Base-by-base conservation (phyloP, 2,113 vertebrate species). In the Brevimyrus niger region DNA sequence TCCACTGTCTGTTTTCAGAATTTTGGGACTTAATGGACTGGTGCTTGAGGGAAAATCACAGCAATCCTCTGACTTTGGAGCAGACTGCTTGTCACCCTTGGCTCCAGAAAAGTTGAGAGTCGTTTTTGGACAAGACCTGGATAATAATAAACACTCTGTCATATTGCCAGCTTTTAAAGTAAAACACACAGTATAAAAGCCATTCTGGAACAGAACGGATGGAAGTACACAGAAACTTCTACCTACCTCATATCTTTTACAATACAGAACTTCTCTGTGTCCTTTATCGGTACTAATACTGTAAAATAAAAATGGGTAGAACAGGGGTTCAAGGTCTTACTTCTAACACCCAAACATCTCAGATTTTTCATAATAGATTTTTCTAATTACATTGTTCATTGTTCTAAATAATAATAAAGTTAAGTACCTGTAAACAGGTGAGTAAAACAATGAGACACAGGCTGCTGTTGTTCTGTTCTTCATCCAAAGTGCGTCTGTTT, bases 11-110 rank as follows among this genome's bases (percentile, higher is more conserved):
- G 23, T 61, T 61, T 61, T 61, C 23, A 61, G 58, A 65, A 65
- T 65, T 65, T n/a, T 8, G 0, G 7, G 23, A 65, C 3, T 10
- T 65, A 27, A 27, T 65, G 58, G 2, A n/a, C 2, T 65, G n/a
- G 21, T 58, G 55, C 55, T 21, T 58, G 0, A 0, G 6, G 0
- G 23, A n/a, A 4, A 3, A 65, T 27, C 0, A 0, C 0, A n/a
- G 23, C 58, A 27, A 1, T 65, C 58, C 0, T 9, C 58, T 0
- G 0, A 61, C 58, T 27, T 61, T 61, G 23, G 58, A 61, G 0
- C 8, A 61, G 0, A 61, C n/a, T n/a, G 58, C 23, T 0, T 61
- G 21, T 23, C 58, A 61, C 1, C 21, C 58, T n/a, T 61, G 58
- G 58, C 58, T 61, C 6, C 58, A 61, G 2, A 61, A n/a, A n/a